Conservation (phyloP, 1,140 invertebrate species). For the Ips typographus region DNA sequence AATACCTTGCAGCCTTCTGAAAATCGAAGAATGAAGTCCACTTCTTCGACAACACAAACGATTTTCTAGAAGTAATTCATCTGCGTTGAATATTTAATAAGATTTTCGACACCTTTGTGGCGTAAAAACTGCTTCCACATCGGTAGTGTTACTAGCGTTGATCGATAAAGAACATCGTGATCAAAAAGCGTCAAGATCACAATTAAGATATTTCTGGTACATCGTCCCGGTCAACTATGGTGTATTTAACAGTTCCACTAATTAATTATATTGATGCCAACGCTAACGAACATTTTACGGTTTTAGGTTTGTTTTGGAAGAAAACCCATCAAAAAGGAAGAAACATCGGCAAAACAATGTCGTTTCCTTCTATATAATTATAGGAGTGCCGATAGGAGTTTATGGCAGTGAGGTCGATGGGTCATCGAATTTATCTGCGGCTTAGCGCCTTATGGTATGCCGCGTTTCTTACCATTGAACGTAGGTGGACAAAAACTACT, state of each 20-base stretch:
- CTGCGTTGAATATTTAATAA: too few relatives aligned
- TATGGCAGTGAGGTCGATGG: constrained; percentile 22
- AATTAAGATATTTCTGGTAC: constrained; percentile 28
- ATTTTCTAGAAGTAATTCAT: background rate
- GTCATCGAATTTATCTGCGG: constrained; percentile 23
- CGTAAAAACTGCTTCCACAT: too few relatives aligned
- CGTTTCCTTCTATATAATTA: constrained; percentile 23
- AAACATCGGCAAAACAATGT: constrained; percentile 26
- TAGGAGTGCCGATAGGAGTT: constrained; percentile 31
- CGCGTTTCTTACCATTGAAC: background rate
- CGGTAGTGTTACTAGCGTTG: constrained; percentile 6
- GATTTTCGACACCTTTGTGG: too few relatives aligned
- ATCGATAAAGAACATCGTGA: constrained; percentile 31
- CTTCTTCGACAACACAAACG: background rate
- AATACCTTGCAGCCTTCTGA: constrained; percentile 19
- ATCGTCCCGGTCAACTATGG: constrained; percentile 17
- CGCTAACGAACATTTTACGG: background rate
- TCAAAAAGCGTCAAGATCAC: constrained; percentile 32
- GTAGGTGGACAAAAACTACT: background rate
- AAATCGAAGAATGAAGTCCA: constrained; percentile 17
- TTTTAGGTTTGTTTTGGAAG: background rate
- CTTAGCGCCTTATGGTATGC: constrained; percentile 17
- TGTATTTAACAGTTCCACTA: constrained; percentile 26
- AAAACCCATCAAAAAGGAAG: constrained; percentile 20
- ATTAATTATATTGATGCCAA: constrained; percentile 12